Base-by-base conservation (phyloP, 2,888 invertebrate species). In the Pelosia muscerda region DNA sequence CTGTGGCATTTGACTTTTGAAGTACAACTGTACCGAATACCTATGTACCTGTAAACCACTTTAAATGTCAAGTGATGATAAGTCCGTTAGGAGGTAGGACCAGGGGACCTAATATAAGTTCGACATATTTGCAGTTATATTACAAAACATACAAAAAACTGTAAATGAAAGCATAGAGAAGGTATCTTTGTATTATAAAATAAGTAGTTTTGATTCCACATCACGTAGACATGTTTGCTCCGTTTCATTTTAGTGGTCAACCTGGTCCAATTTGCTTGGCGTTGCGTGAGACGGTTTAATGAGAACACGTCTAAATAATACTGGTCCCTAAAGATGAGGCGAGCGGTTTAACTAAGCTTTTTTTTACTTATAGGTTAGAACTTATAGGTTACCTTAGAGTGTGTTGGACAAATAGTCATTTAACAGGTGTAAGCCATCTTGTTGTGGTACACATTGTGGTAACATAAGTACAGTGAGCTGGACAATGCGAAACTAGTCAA, bases 191-290 rank as follows among this genome's bases (percentile, higher is more conserved):
- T 72, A 71, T 74, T 74, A 75, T 74, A 66, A 64, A 72, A 65
- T 65, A 73, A 75, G 79, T 78, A 69, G 75, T 82, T 85, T 81
- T 78, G 70, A 73, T 81, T 82, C 73, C 84, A 72, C 71, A 81
- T 83, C 88, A 87, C 87, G 88, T 87, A 49, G 49, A 81, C 74
- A 74, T 77, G 75, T 49, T 49, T 49, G 49, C 49, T 5, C n/a
- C 77, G 80, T 84, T 86, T 86, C 86, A 83, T 83, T 81, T 81
- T 80, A 75, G 71, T 65, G 82, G 77, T 79, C 74, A 79, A 73
- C 73, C 76, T 72, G 64, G 72, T 69, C 78, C 74, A 78, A 81
- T 82, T 82, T 77, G 82, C 72, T 82, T 76, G 73, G 61, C 63
- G 69, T 64, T 77, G 79, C 84, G 85, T 85, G 84, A 80, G 73